A percentile compares a stretch with the other conserved stretches of the same genome.
Conservation (phyloP, 2,888 invertebrate species). For the Lasioglossum lativentre region DNA sequence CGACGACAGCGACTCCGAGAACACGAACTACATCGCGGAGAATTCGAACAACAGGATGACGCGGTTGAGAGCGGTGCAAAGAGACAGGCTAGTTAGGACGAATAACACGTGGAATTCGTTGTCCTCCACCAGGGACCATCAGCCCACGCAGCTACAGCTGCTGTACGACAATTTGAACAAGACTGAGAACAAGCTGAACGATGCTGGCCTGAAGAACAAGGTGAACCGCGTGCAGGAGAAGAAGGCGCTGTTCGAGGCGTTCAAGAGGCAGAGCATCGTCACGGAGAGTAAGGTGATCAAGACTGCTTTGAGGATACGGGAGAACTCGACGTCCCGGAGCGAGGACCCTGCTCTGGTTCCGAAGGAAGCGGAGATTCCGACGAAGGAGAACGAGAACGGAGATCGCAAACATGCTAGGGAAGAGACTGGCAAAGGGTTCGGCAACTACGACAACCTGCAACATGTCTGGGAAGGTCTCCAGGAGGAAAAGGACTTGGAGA, state of each 20-base stretch:
- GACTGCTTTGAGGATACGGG: slow-evolving; percentile 78
- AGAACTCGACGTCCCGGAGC: slow-evolving; percentile 70
- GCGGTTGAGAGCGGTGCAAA: slow-evolving; percentile 63
- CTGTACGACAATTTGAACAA: slow-evolving; percentile 79
- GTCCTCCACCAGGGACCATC: slow-evolving; percentile 72
- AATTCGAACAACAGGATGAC: slow-evolving; percentile 68
- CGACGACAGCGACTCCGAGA: slow-evolving; percentile 82
- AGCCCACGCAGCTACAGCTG: slow-evolving; percentile 70
- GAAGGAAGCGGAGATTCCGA: slow-evolving; percentile 5
- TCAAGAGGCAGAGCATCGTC: slow-evolving; percentile 78
- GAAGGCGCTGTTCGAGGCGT: slow-evolving; percentile 77
- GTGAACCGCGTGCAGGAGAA: slow-evolving; percentile 74
- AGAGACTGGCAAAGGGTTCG: slow-evolving; percentile 84
- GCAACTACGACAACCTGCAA: slow-evolving; percentile 88
- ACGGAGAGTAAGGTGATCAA: slow-evolving; percentile 80
- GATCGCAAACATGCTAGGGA: slow-evolving; percentile 20
- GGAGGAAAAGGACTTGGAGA: slow-evolving; percentile 68
- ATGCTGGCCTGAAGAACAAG: slow-evolving; percentile 60
- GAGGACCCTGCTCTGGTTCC: slow-evolving; percentile 51
- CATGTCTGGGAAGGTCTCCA: slow-evolving; percentile 80
- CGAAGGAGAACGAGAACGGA: background rate
- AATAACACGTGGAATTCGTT: slow-evolving; percentile 80
- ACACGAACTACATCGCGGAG: slow-evolving; percentile 68
- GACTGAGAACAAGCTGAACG: slow-evolving; percentile 62
- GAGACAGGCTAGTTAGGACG: slow-evolving; percentile 75